Evolutionary conservation across 2,797 vertebrate genomes (phyloP), one percentile per base, ranked within the genome.

Genomic region (Melanotaenia parkinsoni): DNA sequence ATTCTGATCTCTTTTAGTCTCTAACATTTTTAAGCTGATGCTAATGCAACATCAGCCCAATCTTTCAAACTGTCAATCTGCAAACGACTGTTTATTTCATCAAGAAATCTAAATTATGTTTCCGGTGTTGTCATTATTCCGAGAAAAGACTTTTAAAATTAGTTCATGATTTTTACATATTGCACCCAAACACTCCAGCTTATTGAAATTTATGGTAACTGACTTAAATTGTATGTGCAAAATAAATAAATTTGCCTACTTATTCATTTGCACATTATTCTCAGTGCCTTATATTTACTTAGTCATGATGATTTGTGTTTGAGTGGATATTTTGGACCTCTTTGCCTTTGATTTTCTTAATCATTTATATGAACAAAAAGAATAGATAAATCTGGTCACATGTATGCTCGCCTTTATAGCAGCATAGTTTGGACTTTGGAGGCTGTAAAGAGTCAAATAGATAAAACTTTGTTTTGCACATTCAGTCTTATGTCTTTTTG

Each of bases 1-100:
- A 57, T 70, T 64, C 61, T 77, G 18, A 56, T 43, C 51, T 43
- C 4, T 53, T 68, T 24, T 7, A 7, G 33, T 47, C 32, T 58
- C 43, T 38, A 51, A 6, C 61, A 58, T 35, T 45, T 51, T 63
- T 53, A 50, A 63, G 30, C 63, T 65, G 32, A 14, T 47, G 18
- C 33, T 61, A 47, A 47, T 47, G 14, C 18, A 20, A 47, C 22
- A 43, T 3, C 37, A 73, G 71, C 53, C n/a, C 35, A 14, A 43
- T 63, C 72, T 43, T 51, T 22, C 50, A 35, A 56, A 22, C 3
- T 58, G 1, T 56, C 40, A 61, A 14, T 68, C 20, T 69, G 16
- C 22, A 65, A 64, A 69, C 57, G 13, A 47, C 60, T 9, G 12
- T n/a, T 37, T 4, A 7, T 57, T 58, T 40, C 33, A 14, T 45